Conservation (phyloP, 2,888 invertebrate genomes). For the Dimorphilus gyrociliatus region DNA sequence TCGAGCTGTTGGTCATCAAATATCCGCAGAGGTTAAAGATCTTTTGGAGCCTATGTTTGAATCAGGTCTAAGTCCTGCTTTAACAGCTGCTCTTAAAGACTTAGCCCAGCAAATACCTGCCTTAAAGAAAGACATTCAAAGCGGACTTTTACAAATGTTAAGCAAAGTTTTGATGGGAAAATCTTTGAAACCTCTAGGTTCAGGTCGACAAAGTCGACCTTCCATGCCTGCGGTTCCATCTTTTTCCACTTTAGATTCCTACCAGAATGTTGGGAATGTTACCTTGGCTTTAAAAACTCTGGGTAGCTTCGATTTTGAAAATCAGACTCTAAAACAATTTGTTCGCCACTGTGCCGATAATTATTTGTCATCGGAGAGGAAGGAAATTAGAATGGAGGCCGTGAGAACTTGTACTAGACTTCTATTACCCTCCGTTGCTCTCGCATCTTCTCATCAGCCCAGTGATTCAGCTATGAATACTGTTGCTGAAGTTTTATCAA, state of each 20-base stretch:
- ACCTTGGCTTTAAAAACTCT: slow-evolving; percentile 80
- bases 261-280: slow-evolving; percentile 57
- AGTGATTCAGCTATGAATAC: slow-evolving; percentile 70
- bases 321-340: slow-evolving; percentile 74
- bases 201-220: slow-evolving; percentile 13
- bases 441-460: too few species aligned
- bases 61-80: slow-evolving; percentile 69
- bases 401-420: slow-evolving; percentile 82
- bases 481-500: slow-evolving; percentile 75
- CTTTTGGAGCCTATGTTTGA: slow-evolving; percentile 79
- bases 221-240: slow-evolving; percentile 8
- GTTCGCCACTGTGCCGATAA: slow-evolving; percentile 79
- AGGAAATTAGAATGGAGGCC: slow-evolving; percentile 78
- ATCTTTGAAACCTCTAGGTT: slow-evolving; percentile 49
- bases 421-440: slow-evolving; percentile 57
- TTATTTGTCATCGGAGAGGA: slow-evolving; percentile 73
- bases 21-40: slow-evolving; percentile 47
- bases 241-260: slow-evolving; percentile 13
- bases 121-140: slow-evolving; percentile 73
- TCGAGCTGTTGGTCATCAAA: slow-evolving; percentile 60
- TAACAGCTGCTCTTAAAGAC: slow-evolving; percentile 78
- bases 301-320: slow-evolving; percentile 74
- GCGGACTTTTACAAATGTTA: slow-evolving; percentile 75
- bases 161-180: slow-evolving; percentile 77
- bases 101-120: slow-evolving; percentile 70